Evolutionary conservation across 1,140 invertebrate genomes (phyloP).

Genomic region (Penaeus chinensis): DNA sequence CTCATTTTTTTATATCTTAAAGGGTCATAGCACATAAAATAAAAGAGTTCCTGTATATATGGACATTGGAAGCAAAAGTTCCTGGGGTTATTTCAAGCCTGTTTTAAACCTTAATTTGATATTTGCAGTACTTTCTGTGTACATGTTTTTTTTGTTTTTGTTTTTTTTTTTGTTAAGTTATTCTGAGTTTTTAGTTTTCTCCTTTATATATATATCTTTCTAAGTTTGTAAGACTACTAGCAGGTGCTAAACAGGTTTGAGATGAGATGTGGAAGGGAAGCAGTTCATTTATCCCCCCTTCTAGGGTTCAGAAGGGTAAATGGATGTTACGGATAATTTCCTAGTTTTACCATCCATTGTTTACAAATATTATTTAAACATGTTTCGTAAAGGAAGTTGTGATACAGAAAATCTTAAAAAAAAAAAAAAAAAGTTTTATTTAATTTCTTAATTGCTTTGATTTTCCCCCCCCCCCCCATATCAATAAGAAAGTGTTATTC

Average conservation of each 20-base stretch:
- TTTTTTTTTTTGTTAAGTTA: conserved; percentile 13
- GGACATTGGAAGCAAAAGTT: background rate
- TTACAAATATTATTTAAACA: too few relatives aligned
- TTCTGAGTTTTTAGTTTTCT: conserved; percentile 1
- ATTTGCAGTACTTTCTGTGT: background rate
- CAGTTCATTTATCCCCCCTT: too few relatives aligned
- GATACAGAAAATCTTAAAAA: too few relatives aligned
- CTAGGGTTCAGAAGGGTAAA: too few relatives aligned
- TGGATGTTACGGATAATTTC: too few relatives aligned
- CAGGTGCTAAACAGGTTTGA: conserved; percentile 25
- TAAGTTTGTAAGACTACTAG: background rate
- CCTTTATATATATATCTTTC: background rate
- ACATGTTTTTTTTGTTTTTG: background rate
- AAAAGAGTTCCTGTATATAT: conserved; percentile 5
- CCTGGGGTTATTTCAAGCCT: background rate
- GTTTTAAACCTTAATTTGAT: conserved; percentile 14
- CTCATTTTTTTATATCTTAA: too few relatives aligned
- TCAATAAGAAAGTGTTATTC: too few relatives aligned
- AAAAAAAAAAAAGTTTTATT: too few relatives aligned
- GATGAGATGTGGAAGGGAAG: background rate
- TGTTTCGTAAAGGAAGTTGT: too few relatives aligned
- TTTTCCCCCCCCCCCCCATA: too few relatives aligned
- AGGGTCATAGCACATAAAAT: background rate
- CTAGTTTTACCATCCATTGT: too few relatives aligned
- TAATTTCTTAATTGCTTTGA: too few relatives aligned